Base-by-base conservation (phyloP, 1,140 invertebrate species). In the Neocloeon triangulifer region DNA sequence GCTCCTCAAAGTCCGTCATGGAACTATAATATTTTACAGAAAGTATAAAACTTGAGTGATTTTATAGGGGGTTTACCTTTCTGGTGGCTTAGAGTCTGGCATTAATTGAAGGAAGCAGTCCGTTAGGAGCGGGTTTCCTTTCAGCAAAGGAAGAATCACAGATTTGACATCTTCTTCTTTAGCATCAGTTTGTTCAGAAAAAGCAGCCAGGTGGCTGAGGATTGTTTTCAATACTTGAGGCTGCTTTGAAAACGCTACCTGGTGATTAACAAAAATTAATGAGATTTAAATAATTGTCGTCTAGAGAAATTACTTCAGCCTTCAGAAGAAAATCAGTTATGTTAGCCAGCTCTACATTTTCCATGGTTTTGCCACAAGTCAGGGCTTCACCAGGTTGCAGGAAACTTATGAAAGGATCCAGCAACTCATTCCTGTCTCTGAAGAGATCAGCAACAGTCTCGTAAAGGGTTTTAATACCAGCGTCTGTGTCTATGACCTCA, bases 321-420 rank as follows among this genome's bases (percentile, higher is more conserved):
- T 72, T 66, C 37, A 73, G 60, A 23, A 85, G 61, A 44, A 86
- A 84, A 30, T 65, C 62, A 9, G 59, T 58, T 52, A 73, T 70
- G 43, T 69, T 68, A 30, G 58, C 61, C 13, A 80, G 49, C 55
- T 74, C 63, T 25, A 72, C 66, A 50, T 76, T 67, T 39, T 80
- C 69, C 34, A 72, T 67, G 20, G 72, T 71, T 52, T 77, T 70
- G 3, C 74, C 72, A 35, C 78, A 63, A 45, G 71, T 56, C 6
- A 64, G 58, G 1, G 80, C 79, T 51, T 85, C 76, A n/a, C 72
- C 64, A 4, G 75, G 71, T 33, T 67, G 65, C 21, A 86, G 50
- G 53, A 88, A 86, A 22, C 71, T 58, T 3, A 82, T 51, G 49
- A 85, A 84, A 32, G n/a, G n/a, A n/a, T n/a, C n/a, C n/a, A n/a